Evolutionary conservation across 2,797 vertebrate genomes (phyloP).

Genomic region (Florisuga fusca): DNA sequence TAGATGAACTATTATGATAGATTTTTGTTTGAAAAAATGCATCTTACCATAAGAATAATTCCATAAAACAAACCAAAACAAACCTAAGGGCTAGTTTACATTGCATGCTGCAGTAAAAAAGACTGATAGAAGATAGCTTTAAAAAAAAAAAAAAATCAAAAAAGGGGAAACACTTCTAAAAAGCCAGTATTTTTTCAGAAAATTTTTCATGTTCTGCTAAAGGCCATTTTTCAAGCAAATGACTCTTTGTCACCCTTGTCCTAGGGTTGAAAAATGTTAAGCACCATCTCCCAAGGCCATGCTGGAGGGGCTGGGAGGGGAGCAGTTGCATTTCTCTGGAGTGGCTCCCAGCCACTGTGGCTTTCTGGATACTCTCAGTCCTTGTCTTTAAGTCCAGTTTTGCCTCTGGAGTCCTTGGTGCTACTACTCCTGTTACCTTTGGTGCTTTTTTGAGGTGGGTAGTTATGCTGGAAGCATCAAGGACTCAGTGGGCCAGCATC

Average conservation of each 20-base stretch:
- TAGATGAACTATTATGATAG: neutral
- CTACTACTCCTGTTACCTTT: neutral
- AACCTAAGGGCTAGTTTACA: neutral
- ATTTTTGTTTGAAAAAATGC: slow-evolving; percentile 13
- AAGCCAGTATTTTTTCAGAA: slow-evolving; percentile 51
- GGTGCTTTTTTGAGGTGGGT: neutral
- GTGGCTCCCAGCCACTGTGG: neutral
- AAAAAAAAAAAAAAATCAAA: neutral
- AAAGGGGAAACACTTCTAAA: slow-evolving; percentile 42
- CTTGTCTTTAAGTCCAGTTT: neutral
- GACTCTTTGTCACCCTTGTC: neutral
- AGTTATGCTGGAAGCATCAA: neutral
- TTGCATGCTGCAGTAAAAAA: slow-evolving; percentile 30
- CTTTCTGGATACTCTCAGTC: neutral
- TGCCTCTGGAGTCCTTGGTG: neutral
- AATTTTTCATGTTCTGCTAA: slow-evolving; percentile 16
- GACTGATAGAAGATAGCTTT: neutral
- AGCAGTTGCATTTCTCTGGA: accelerated
- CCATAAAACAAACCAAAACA: neutral
- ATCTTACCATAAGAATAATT: slow-evolving; percentile 19
- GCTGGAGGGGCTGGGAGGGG: neutral
- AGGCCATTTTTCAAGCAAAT: slow-evolving; percentile 49
- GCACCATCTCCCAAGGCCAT: neutral
- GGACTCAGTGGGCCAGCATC: neutral
- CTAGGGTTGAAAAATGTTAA: slow-evolving; percentile 36